Evolutionary conservation across 2,888 invertebrate species (phyloP).

Genomic region (Oeneis ivallda): DNA sequence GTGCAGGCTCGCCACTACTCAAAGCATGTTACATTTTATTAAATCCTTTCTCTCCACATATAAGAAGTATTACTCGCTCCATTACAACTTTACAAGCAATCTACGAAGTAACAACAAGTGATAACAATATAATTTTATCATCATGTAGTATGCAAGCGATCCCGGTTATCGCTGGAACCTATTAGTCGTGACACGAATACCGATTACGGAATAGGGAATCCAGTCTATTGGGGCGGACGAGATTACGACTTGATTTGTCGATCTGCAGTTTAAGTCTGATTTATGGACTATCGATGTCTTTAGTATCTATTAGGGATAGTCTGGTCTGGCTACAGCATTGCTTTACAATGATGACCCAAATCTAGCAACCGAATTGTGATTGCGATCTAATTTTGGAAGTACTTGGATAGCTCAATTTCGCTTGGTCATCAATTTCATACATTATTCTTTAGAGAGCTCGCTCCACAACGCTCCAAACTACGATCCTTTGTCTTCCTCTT

Average conservation of each 20-base stretch:
- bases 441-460: too few relatives aligned
- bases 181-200: slow-evolving; percentile 34
- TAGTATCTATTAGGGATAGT: slow-evolving; percentile 19
- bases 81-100: slow-evolving; percentile 5
- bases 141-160: slow-evolving; percentile 19
- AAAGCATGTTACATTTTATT: too few relatives aligned
- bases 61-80: neutral
- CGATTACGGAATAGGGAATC: slow-evolving; percentile 30
- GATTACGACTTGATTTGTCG: slow-evolving; percentile 39
- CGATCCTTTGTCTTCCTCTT: too few relatives aligned
- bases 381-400: neutral
- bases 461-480: too few relatives aligned
- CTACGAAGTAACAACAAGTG: slow-evolving; percentile 14
- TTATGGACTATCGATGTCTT: slow-evolving; percentile 25
- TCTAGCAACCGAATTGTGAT: neutral
- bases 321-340: slow-evolving; percentile 5
- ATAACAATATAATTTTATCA: slow-evolving; percentile 25
- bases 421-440: neutral
- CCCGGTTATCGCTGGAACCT: slow-evolving; percentile 33
- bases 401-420: neutral
- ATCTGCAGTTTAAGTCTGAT: slow-evolving; percentile 36
- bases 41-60: neutral
- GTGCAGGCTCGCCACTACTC: too few relatives aligned
- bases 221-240: slow-evolving; percentile 30
- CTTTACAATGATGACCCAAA: neutral